phyloP scores from a whole-genome alignment of 92 coral and sea anemone species.

The Montipora capitata region DNA sequence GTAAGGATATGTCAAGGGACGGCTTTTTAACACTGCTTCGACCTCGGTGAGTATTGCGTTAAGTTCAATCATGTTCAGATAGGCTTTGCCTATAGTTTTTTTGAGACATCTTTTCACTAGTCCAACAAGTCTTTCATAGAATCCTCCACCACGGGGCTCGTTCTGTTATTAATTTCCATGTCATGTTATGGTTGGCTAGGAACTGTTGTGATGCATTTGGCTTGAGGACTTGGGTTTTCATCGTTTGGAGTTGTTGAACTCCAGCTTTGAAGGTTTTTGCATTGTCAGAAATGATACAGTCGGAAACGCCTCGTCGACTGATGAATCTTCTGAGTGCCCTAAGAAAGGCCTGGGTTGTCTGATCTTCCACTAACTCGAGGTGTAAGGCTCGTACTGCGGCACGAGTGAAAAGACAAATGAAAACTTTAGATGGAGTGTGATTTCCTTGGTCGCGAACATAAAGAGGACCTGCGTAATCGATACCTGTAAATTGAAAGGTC shows the following conservation, averaged over 20 bases:
- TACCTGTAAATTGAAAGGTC: no score
- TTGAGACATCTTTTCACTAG: no score
- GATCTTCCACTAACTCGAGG: slow-evolving; percentile 68
- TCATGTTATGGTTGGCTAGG: slow-evolving; percentile 44
- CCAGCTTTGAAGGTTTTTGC: slow-evolving; percentile 74
- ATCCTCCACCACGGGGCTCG: no score
- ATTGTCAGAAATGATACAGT: no score
- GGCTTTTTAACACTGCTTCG: no score
- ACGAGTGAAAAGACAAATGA: no score
- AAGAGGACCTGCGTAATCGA: no score
- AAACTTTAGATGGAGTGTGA: no score
- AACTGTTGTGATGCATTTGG: slow-evolving; percentile 41
- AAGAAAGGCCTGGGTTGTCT: slow-evolving; percentile 52
- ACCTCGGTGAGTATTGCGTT: slow-evolving; percentile 51
- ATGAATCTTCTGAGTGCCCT: slow-evolving; percentile 63
- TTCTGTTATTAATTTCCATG: no score
- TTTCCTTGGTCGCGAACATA: slow-evolving; percentile 53
- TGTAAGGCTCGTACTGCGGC: no score
- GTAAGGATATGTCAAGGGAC: no score
- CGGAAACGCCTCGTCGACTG: slow-evolving; percentile 60
- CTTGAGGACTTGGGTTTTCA: slow-evolving; percentile 33
- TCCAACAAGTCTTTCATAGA: no score
- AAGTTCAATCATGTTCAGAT: slow-evolving; percentile 57
- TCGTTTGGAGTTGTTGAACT: slow-evolving; percentile 46
- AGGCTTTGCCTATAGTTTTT: slow-evolving; percentile 58